Evolutionary conservation across 2,888 invertebrate genomes (phyloP).

Genomic region (Unio delphinus): DNA sequence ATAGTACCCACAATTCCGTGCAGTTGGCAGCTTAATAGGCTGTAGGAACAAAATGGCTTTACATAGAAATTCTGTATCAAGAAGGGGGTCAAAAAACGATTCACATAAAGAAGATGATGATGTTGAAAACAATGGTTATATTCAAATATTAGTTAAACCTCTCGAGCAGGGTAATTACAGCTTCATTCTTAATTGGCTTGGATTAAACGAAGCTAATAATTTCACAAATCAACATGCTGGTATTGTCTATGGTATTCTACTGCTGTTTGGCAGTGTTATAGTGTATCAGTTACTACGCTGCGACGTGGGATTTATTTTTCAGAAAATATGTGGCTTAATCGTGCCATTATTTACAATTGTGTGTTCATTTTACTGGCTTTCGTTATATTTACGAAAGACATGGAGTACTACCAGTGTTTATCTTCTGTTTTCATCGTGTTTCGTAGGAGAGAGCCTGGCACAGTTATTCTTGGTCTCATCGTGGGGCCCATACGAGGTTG

Average conservation of each 20-base stretch:
- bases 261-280: slow-evolving; percentile 47
- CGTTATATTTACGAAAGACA: slow-evolving; percentile 65
- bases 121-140: slow-evolving; percentile 85
- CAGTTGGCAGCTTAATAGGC: too few relatives aligned
- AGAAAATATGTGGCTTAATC: slow-evolving; percentile 60
- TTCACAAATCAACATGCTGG: slow-evolving; percentile 56
- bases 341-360: slow-evolving; percentile 68
- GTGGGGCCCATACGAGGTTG: slow-evolving; percentile 26
- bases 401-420: slow-evolving; percentile 70
- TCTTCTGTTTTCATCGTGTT: slow-evolving; percentile 68
- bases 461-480: slow-evolving; percentile 45
- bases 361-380: slow-evolving; percentile 68
- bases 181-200: slow-evolving; percentile 62
- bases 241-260: slow-evolving; percentile 53
- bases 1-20: slow-evolving; percentile 24
- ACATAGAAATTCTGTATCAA: slow-evolving; percentile 52
- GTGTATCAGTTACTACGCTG: slow-evolving; percentile 59
- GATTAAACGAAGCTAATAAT: slow-evolving; percentile 47
- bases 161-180: slow-evolving; percentile 63
- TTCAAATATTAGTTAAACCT: slow-evolving; percentile 72
- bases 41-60: slow-evolving; percentile 50
- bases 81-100: slow-evolving; percentile 63
- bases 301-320: slow-evolving; percentile 64
- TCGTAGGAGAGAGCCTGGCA: slow-evolving; percentile 66
- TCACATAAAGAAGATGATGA: slow-evolving; percentile 62